Evolutionary conservation across 2,888 invertebrate genomes (phyloP).

Genomic region (Euclidia mi): DNA sequence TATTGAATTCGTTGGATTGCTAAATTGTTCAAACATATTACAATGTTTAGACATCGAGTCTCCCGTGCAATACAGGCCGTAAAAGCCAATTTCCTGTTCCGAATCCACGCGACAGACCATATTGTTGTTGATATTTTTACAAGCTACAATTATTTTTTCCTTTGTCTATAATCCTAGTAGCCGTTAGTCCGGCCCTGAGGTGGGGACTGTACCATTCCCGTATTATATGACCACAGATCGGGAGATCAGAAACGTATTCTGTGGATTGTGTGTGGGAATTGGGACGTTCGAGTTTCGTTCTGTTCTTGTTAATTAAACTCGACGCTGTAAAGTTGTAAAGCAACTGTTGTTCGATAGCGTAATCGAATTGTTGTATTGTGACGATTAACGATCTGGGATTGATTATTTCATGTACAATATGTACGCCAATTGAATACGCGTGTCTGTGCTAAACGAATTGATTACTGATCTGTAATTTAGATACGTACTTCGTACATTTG

Average conservation of each 20-base stretch:
- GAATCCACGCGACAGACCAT: no score
- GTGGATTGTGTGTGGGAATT: constrained; percentile 79
- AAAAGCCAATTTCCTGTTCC: no score
- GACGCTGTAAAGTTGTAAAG: constrained; percentile 61
- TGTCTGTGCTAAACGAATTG: constrained; percentile 6
- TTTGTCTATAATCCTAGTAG: constrained; percentile 6
- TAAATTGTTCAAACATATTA: no score
- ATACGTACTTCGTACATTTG: background rate
- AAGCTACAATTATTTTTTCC: constrained; percentile 15
- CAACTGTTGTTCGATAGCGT: constrained; percentile 38
- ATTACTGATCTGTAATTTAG: constrained; percentile 1
- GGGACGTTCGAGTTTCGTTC: constrained; percentile 70
- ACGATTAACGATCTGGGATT: constrained; percentile 47
- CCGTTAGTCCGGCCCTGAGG: constrained; percentile 51
- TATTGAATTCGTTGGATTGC: no score
- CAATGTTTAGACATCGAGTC: no score
- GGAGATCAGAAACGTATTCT: constrained; percentile 73
- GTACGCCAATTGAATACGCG: constrained; percentile 2
- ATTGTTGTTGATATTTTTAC: constrained; percentile 6
- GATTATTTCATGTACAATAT: constrained; percentile 33
- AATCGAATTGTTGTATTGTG: constrained; percentile 52
- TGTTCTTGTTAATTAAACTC: constrained; percentile 76
- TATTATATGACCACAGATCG: constrained; percentile 81
- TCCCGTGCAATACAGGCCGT: no score
- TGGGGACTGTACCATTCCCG: constrained; percentile 60